Base-by-base conservation (phyloP, 1,140 invertebrate species). In the Drosophila paulistorum region DNA sequence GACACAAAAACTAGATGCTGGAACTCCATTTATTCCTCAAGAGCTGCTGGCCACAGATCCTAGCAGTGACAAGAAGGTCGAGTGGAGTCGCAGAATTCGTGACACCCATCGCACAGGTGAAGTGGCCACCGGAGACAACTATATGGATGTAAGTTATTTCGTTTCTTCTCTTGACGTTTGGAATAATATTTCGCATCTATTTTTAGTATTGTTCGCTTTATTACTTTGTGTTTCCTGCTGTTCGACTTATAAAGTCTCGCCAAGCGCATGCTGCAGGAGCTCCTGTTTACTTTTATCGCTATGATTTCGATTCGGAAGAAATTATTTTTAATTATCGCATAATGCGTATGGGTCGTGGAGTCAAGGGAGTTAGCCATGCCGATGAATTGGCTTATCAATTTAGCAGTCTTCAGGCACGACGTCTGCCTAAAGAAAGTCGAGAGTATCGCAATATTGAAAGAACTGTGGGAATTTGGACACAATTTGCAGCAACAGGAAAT, bases 331-430 rank as follows among this genome's bases (percentile, higher is more conserved):
- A 90, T 0, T 87, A 81, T 41, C 75, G 91, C 26, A 62, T 93
- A 4, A 93, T 93, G 80, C 90, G 91, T 3, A 71, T 75, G n/a
- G 91, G 91, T 1, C 90, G 86, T 48, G 90, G 89, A 3, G 77
- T 91, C 0, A 90, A 89, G 60, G 91, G 91, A 20, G 93, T 94
- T 0, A 93, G 92, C 72, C 95, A 96, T 83, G 94, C 93, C 0
- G 95, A 96, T 68, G 95, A 96, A 58, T 59, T 95, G 7, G 93
- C 93, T 45, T 95, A 95, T 89, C 74, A 95, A 20, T 96, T 95
- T 75, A 90, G 92, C 67, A 94, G 92, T 58, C 72, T 85, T 30
- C 74, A 93, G 41, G 93, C 92, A 9, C 76, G 84, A 4, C 92
- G 93, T 48, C 41, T 92, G 82, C 81, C 92, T 23, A 83, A 84